Conservation (phyloP, 2,113 vertebrate species). For the Silurus glanis region DNA sequence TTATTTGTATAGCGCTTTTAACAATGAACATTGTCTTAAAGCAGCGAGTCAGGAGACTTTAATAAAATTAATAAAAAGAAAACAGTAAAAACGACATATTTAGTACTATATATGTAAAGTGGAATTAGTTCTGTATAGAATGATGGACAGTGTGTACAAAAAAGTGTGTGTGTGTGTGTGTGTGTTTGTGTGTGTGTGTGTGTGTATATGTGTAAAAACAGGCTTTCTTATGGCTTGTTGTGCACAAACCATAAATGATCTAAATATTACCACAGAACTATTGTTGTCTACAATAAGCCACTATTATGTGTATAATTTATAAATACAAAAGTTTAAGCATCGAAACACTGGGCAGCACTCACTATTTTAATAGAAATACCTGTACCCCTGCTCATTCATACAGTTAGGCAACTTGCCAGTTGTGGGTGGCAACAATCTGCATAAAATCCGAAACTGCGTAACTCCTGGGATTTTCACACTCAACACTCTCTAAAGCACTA, state of each 20-base stretch:
- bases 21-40: no score
- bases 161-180: neutral
- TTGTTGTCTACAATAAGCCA: neutral
- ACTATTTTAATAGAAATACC: neutral
- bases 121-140: neutral
- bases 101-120: neutral
- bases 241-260: neutral
- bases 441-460: neutral
- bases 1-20: no score
- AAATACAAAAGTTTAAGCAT: neutral
- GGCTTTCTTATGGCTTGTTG: neutral
- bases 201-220: neutral
- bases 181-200: neutral
- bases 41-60: neutral
- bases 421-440: neutral
- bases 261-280: neutral
- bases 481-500: neutral
- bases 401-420: neutral
- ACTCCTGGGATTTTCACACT: neutral
- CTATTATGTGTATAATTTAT: neutral
- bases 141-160: neutral
- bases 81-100: neutral
- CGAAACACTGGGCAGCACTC: neutral
- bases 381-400: neutral
- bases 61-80: neutral